Percentiles rank a stretch among this genome's conserved stretches.
Evolutionary conservation across 1,140 invertebrate species (phyloP).

Genomic region (Olivierus martensii): DNA sequence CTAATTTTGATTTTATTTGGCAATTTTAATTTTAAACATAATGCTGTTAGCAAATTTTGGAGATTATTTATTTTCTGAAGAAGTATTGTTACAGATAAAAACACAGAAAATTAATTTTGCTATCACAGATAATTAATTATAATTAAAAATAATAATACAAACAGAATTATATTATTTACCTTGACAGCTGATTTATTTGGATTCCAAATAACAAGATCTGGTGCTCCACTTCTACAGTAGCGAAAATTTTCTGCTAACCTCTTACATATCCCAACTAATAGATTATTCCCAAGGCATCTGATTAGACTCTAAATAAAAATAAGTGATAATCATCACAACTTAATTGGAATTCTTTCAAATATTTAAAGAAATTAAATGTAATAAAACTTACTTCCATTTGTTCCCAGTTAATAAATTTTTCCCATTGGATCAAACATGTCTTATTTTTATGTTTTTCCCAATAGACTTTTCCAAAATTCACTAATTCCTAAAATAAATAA

Average conservation of each 20-base stretch:
- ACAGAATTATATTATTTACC: conserved; percentile 19
- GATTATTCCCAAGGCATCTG: conserved; percentile 38
- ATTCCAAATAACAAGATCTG: conserved; percentile 71
- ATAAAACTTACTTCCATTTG: conserved; percentile 32
- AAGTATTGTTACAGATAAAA: too few relatives aligned
- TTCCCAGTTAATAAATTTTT: conserved; percentile 33
- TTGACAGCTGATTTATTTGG: conserved; percentile 27
- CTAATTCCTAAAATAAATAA: conserved; percentile 26
- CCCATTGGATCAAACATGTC: conserved; percentile 37
- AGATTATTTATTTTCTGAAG: too few relatives aligned
- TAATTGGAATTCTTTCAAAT: too few relatives aligned
- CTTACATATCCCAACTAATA: conserved; percentile 43
- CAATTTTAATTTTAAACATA: too few relatives aligned
- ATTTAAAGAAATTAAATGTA: too few relatives aligned
- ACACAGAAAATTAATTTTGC: not conserved
- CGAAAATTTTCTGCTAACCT: conserved; percentile 43
- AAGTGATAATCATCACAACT: too few relatives aligned
- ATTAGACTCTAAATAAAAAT: conserved; percentile 33
- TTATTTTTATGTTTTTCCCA: conserved; percentile 33
- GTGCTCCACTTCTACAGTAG: conserved; percentile 53
- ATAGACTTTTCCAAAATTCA: conserved; percentile 28
- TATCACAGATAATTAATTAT: not conserved
- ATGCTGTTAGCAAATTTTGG: too few relatives aligned
- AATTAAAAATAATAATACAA: not conserved
- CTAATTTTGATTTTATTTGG: too few relatives aligned